Evolutionary conservation across 2,113 vertebrate species (phyloP).

Genomic region (Anguilla rostrata): DNA sequence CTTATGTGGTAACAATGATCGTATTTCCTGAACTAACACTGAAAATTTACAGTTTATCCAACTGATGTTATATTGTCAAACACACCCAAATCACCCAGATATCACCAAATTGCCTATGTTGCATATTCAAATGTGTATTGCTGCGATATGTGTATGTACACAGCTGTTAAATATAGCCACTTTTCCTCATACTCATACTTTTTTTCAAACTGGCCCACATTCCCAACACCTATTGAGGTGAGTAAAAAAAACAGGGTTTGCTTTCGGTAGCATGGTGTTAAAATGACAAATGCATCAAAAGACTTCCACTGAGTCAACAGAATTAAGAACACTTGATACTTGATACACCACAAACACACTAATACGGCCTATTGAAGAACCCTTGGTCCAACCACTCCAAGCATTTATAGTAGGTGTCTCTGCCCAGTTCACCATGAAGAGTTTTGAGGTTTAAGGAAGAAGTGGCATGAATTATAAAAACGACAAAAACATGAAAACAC

Average conservation of each 20-base stretch:
- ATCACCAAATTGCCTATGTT: too few relatives aligned
- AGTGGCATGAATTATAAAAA: too few relatives aligned
- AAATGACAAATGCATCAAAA: too few relatives aligned
- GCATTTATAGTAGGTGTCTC: background rate
- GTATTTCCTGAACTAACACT: background rate
- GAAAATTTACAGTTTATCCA: background rate
- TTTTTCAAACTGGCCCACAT: background rate
- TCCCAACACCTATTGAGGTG: background rate
- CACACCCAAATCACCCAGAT: background rate
- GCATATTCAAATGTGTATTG: background rate
- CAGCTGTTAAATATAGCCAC: background rate
- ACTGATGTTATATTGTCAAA: background rate
- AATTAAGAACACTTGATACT: too few relatives aligned
- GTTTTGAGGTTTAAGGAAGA: too few relatives aligned
- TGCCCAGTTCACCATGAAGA: background rate
- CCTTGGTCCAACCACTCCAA: background rate
- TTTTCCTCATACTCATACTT: background rate
- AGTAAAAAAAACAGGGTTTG: background rate
- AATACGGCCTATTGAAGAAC: background rate
- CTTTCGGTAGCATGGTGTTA: too few relatives aligned
- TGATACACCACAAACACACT: background rate
- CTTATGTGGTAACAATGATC: background rate
- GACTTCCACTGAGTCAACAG: too few relatives aligned
- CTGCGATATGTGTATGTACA: background rate
- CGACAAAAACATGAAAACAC: too few relatives aligned